Conservation (phyloP, 2,888 invertebrate genomes). For the Rotaria macrura region DNA sequence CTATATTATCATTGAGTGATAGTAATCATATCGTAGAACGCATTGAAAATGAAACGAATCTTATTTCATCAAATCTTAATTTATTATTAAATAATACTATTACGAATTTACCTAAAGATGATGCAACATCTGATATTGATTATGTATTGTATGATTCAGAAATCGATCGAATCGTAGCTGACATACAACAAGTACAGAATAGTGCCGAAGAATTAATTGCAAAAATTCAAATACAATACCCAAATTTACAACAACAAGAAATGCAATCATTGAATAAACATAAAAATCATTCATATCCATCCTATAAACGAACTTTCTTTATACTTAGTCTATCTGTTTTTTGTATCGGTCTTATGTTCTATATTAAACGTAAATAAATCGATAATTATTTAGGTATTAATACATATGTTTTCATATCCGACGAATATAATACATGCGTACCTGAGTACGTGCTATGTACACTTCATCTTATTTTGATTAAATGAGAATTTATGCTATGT, state of each 20-base stretch:
- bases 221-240: not conserved
- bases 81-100: not conserved
- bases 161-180: not conserved
- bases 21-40: not conserved
- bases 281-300: not conserved
- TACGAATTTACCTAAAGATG: not conserved
- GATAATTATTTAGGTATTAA: not conserved
- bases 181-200: not conserved
- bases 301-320: not conserved
- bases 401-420: not conserved
- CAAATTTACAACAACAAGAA: not conserved
- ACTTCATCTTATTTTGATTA: not conserved
- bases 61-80: not conserved
- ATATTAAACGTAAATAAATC: not conserved
- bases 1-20: not conserved
- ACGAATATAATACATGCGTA: not conserved
- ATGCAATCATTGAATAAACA: not conserved
- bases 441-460: not conserved
- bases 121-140: not conserved
- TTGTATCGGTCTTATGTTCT: not conserved
- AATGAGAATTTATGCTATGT: not conserved
- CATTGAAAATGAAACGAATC: conserved; percentile 4
- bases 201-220: not conserved
- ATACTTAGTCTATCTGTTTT: not conserved
- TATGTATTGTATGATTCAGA: not conserved